Evolutionary conservation across 2,797 vertebrate species (phyloP).

Genomic region (Dipus sagitta): DNA sequence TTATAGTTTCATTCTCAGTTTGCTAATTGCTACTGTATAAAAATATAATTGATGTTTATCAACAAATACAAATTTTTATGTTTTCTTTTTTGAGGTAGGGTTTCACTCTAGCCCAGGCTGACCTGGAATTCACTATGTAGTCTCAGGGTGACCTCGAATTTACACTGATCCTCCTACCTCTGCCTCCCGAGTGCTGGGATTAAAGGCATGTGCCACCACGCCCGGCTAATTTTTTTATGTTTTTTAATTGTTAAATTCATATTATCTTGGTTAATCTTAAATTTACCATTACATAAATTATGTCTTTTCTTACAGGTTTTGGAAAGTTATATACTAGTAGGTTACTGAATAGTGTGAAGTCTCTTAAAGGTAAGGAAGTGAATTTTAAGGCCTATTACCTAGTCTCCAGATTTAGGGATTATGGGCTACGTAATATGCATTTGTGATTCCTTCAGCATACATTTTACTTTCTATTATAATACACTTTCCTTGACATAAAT

Average conservation of each 20-base stretch:
- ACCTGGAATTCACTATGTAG: no score
- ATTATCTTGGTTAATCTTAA: neutral
- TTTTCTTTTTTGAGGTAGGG: no score
- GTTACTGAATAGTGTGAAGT: slow-evolving; percentile 21
- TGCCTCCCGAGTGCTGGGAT: no score
- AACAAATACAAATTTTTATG: neutral
- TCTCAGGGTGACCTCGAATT: no score
- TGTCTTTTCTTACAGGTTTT: slow-evolving; percentile 37
- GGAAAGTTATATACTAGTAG: slow-evolving; percentile 43
- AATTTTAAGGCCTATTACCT: neutral
- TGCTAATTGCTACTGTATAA: neutral
- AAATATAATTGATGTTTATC: neutral
- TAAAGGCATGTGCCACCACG: no score
- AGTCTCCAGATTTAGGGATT: neutral
- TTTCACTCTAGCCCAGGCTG: no score
- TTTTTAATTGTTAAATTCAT: slow-evolving; percentile 30
- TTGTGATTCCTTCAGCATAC: neutral
- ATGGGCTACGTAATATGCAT: neutral
- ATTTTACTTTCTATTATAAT: neutral
- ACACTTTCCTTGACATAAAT: neutral
- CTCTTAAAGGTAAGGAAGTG: slow-evolving; percentile 42
- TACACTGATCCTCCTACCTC: no score
- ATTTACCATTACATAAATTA: slow-evolving; percentile 3
- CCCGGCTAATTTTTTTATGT: no score
- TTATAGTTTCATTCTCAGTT: neutral